These are phyloP conservation scores for Anhinga rufa DNA, from an alignment of 2,113 vertebrate species.

Conservation along the genomic window DNA sequence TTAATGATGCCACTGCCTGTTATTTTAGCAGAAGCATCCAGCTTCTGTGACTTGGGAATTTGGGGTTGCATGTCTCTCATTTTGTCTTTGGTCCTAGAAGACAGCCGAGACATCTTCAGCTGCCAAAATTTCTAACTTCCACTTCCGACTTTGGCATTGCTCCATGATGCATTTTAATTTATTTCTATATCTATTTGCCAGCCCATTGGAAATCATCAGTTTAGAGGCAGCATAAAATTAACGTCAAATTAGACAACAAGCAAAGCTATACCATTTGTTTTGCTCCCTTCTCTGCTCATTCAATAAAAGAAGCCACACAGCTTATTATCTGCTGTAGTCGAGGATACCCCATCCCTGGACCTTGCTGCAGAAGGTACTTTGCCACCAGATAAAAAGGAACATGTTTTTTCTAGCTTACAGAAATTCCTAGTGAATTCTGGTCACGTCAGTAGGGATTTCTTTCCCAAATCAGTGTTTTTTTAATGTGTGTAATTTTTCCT, in stretches of 20 bases:
- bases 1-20: constrained; percentile 7
- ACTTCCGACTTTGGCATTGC: background rate
- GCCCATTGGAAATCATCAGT: background rate
- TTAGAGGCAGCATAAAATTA: constrained; percentile 7
- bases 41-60: background rate
- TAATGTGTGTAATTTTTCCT: background rate
- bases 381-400: background rate
- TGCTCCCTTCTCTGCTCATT: background rate
- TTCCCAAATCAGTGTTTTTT: constrained; percentile 9
- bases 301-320: background rate
- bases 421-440: constrained; percentile 8
- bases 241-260: background rate
- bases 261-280: constrained; percentile 1
- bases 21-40: constrained; percentile 14
- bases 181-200: constrained; percentile 2
- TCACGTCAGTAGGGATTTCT: background rate
- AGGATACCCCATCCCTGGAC: background rate
- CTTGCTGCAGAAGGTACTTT: background rate
- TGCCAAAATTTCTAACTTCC: constrained; percentile 30
- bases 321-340: background rate
- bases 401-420: background rate
- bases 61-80: background rate
- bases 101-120: background rate
- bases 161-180: background rate
- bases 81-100: constrained; percentile 11